Evolutionary conservation across 2,113 vertebrate genomes (phyloP).

Genomic region (Phalacrocorax aristotelis): DNA sequence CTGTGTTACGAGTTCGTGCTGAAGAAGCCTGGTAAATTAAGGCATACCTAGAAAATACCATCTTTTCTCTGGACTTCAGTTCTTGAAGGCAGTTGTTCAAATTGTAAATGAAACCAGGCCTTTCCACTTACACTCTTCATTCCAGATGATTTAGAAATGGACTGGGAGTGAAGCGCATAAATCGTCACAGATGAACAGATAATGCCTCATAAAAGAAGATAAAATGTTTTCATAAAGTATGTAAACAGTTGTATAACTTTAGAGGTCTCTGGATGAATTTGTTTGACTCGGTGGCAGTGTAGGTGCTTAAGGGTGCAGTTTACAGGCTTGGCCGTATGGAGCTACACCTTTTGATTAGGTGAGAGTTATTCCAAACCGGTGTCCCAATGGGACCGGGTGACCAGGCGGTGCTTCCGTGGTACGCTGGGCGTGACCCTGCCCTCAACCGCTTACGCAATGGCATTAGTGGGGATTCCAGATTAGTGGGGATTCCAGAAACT

Average conservation of each 20-base stretch:
- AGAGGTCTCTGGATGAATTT: background rate
- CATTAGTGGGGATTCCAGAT: slow-evolving; percentile 47
- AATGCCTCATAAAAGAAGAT: slow-evolving; percentile 5
- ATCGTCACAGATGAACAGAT: background rate
- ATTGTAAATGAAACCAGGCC: background rate
- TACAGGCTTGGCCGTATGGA: background rate
- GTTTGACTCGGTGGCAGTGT: background rate
- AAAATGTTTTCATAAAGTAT: background rate
- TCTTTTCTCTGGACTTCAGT: background rate
- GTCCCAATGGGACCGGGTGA: background rate
- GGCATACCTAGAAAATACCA: background rate
- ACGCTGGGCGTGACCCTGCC: slow-evolving; percentile 5
- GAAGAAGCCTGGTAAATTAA: background rate
- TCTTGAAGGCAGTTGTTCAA: background rate
- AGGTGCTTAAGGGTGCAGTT: background rate
- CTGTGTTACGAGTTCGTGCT: background rate
- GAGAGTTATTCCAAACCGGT: background rate
- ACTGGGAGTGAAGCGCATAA: background rate
- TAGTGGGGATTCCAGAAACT: slow-evolving; percentile 47
- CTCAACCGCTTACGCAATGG: slow-evolving; percentile 1
- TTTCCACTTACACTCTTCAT: background rate
- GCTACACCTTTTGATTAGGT: background rate
- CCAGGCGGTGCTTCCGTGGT: background rate
- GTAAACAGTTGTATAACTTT: background rate
- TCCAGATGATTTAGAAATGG: background rate